Evolutionary conservation across 1,140 invertebrate species (phyloP), one percentile per base, ranked within the genome.

Genomic region (Trichogramma pretiosum): DNA sequence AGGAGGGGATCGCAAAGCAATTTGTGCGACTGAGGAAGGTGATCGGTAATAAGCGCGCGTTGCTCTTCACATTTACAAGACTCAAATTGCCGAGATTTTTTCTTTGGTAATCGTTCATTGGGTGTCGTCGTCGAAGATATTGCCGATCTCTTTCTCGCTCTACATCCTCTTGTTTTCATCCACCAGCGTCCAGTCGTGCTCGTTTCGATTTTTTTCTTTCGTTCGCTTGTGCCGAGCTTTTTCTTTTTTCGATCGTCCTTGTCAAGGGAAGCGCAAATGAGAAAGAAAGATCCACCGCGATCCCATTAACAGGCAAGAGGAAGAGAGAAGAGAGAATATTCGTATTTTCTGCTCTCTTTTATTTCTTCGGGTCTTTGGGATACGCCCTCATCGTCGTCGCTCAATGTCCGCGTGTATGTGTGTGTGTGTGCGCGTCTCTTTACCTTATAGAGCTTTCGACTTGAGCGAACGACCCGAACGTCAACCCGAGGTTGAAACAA

Each of bases 41-140:
- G 62, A 69, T 69, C 61, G 63, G 62, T 68, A 70, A 71, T 67
- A 70, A 67, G 63, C 58, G n/a, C n/a, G n/a, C n/a, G n/a, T n/a
- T n/a, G n/a, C n/a, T n/a, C n/a, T n/a, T n/a, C n/a, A n/a, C n/a
- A n/a, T n/a, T n/a, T n/a, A n/a, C n/a, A n/a, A 60, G 56, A 64
- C 60, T 65, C 59, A 61, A 67, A 67, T 69, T 68, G 65, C 61
- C 64, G 61, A 59, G 63, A 5, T 56, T 65, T 67, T 68, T 68
- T 68, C 61, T 65, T 61, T 54, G 60, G 61, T 60, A 56, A 56
- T 63, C 60, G 59, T 66, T 62, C 61, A 60, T 66, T 63, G 59
- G 55, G 53, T 59, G 60, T 63, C 63, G 64, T 69, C 62, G 63
- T 65, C 63, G 57, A 39, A 35, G 41, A 24, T 30, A 9, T 41